phyloP scores from a whole-genome alignment of 2,797 vertebrate genomes.

The Melanotaenia trifasciata region DNA sequence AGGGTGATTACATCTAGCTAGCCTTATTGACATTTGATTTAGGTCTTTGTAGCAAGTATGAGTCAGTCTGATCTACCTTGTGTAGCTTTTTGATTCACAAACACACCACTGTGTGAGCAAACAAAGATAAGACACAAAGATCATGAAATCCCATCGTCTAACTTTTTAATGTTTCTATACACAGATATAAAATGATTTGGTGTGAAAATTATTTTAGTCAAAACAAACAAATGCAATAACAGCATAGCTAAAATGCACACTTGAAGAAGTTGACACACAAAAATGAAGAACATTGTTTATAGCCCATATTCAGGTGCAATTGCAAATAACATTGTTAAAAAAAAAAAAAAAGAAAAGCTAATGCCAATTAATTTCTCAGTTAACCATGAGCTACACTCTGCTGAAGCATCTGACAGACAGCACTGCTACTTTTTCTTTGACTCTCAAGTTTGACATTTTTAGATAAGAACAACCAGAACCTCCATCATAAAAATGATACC shows the following conservation, averaged over 20 bases:
- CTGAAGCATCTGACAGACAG: not conserved
- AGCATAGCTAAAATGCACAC: not conserved
- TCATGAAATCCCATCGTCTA: not conserved
- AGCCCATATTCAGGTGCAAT: not conserved
- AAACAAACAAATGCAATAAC: not conserved
- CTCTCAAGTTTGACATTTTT: conserved; percentile 3
- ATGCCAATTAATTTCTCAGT: not conserved
- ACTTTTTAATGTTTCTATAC: not conserved
- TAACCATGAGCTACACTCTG: not conserved
- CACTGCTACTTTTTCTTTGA: not conserved
- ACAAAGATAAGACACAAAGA: not conserved
- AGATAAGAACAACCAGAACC: conserved; percentile 4
- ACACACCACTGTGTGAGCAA: not conserved
- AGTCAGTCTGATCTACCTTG: conserved; percentile 4
- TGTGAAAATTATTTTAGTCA: not conserved
- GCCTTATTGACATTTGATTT: conserved; percentile 27
- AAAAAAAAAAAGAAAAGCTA: not conserved
- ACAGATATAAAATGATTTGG: not conserved
- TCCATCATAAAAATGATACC: conserved; percentile 10
- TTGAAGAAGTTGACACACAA: not conserved
- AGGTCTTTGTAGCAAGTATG: conserved; percentile 3
- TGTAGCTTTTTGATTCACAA: not conserved
- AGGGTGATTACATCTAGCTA: conserved; percentile 8
- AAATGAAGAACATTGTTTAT: not conserved
- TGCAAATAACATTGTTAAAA: not conserved